A percentile compares a stretch with the other conserved stretches of the same genome.
Evolutionary conservation across 2,797 vertebrate genomes (phyloP).

Genomic region (Anolis apletophallus): DNA sequence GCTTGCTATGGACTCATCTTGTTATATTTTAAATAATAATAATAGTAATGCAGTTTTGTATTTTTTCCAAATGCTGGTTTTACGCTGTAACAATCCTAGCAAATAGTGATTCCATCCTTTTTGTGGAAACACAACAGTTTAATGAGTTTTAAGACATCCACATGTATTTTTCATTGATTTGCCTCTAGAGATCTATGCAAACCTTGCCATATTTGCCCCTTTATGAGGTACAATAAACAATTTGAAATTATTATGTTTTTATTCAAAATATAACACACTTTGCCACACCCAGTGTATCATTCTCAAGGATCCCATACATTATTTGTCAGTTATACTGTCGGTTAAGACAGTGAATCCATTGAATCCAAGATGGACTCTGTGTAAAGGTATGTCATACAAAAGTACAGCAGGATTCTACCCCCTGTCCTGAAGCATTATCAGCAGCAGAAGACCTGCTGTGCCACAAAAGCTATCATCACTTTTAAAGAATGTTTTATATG

Average conservation of each 20-base stretch:
- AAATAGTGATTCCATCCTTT: background rate
- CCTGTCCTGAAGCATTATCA: conserved; percentile 63
- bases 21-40: too few species aligned
- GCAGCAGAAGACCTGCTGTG: conserved; percentile 59
- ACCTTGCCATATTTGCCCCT: background rate
- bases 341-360: background rate
- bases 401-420: conserved; percentile 48
- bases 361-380: background rate
- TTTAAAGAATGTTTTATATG: conserved; percentile 59
- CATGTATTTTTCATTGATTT: background rate
- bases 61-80: conserved; percentile 25
- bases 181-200: background rate
- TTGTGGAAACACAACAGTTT: conserved; percentile 15
- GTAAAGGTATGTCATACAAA: conserved; percentile 55
- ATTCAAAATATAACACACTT: background rate
- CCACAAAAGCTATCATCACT: conserved; percentile 65
- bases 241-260: background rate
- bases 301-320: background rate
- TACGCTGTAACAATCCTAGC: background rate
- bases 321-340: conserved; percentile 8
- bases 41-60: background rate
- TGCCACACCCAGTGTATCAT: conserved; percentile 19
- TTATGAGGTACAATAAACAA: conserved; percentile 15
- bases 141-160: background rate
- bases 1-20: too few species aligned